Conservation (phyloP, 1,140 invertebrate genomes). For the Trachymyrmex septentrionalis region DNA sequence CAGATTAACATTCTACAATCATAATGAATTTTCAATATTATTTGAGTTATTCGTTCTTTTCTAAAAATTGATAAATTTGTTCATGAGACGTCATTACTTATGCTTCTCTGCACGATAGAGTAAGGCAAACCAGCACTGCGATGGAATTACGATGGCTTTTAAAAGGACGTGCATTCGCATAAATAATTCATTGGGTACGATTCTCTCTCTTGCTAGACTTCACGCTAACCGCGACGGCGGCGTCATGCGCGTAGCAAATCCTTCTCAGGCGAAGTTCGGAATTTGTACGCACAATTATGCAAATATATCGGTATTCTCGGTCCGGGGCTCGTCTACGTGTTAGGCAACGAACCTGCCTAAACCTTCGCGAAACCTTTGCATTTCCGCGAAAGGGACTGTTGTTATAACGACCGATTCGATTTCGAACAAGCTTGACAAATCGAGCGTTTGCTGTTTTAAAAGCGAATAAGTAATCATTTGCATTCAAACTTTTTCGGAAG, state of each 20-base stretch:
- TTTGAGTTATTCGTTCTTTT: background rate
- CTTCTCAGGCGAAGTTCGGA: constrained; percentile 79
- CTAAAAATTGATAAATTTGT: constrained; percentile 22
- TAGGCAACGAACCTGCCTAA: constrained; percentile 26
- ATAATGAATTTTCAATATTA: background rate
- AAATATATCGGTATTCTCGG: constrained; percentile 80
- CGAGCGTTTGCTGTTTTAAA: constrained; percentile 31
- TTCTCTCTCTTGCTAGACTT: constrained; percentile 51
- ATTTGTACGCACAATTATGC: constrained; percentile 85
- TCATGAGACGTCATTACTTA: background rate
- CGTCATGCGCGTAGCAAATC: constrained; percentile 76
- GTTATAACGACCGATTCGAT: constrained; percentile 48
- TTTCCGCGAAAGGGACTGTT: background rate
- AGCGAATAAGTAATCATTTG: constrained; percentile 67
- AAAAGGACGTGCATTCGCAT: constrained; percentile 79
- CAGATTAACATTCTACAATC: background rate
- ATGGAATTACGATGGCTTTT: constrained; percentile 74
- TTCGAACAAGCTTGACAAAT: constrained; percentile 75
- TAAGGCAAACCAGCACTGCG: constrained; percentile 7
- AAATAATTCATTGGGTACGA: constrained; percentile 81
- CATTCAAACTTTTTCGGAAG: background rate
- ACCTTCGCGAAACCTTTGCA: constrained; percentile 46
- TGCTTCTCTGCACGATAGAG: background rate
- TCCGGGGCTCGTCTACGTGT: constrained; percentile 53
- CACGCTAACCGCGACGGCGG: constrained; percentile 42